phyloP scores from a whole-genome alignment of 1,140 invertebrate genomes.

The Nylanderia fulva region DNA sequence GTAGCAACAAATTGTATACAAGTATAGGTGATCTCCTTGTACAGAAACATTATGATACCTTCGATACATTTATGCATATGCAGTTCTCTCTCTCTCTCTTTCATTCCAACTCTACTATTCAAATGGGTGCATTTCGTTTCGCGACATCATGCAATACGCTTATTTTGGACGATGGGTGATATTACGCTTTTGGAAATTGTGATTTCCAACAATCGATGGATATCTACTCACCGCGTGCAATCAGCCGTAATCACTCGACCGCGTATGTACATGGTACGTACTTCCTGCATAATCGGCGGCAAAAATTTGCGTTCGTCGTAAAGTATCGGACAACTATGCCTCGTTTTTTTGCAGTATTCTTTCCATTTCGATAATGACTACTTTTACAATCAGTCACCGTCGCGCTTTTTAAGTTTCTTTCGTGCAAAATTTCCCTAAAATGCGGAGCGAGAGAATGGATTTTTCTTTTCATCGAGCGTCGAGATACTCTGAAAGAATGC shows the following conservation, averaged over 20 bases:
- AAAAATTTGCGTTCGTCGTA: background rate
- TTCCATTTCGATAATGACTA: constrained; percentile 49
- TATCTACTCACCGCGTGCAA: constrained; percentile 7
- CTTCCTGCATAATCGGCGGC: constrained; percentile 18
- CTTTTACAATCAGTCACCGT: constrained; percentile 34
- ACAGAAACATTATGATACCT: background rate
- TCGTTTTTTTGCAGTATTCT: background rate
- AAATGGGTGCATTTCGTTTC: background rate
- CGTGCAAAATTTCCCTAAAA: constrained; percentile 14
- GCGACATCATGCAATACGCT: background rate
- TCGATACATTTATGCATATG: background rate
- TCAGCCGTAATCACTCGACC: constrained; percentile 34
- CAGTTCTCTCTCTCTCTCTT: background rate
- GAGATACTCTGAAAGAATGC: constrained; percentile 53
- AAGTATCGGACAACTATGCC: constrained; percentile 14
- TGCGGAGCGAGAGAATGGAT: background rate
- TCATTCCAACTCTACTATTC: background rate
- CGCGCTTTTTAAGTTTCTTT: background rate
- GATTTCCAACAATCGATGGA: constrained; percentile 26
- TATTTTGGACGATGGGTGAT: constrained; percentile 4
- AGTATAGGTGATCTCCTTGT: background rate
- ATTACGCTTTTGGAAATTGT: constrained; percentile 26
- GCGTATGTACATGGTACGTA: background rate
- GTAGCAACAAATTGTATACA: background rate
- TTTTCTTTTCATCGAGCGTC: constrained; percentile 5